A percentile compares a stretch with the other conserved stretches of the same genome.
These are phyloP conservation scores for Dendrolimus houi DNA, from an alignment of 2,888 invertebrate genomes.

Conservation along the genomic window DNA sequence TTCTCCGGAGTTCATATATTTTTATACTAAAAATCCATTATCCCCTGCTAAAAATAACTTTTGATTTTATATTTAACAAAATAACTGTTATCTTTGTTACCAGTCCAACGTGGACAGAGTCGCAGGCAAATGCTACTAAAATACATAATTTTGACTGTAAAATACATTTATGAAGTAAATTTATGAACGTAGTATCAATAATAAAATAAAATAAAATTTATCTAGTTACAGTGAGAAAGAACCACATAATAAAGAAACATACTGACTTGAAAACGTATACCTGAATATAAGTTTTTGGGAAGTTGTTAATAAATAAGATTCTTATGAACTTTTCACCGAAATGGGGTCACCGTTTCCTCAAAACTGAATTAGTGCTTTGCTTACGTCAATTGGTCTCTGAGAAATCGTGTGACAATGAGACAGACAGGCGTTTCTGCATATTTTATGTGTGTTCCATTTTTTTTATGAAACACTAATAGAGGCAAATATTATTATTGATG, in stretches of 20 bases:
- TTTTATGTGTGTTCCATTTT: not conserved
- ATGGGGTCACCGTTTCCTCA: not conserved
- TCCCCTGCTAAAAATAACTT: too few species aligned
- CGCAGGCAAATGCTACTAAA: too few species aligned
- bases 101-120: too few species aligned
- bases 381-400: not conserved
- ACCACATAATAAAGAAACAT: not conserved
- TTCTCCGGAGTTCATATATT: too few species aligned
- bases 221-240: too few species aligned
- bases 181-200: slow-evolving; percentile 18
- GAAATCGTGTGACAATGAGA: not conserved
- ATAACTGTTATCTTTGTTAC: too few species aligned
- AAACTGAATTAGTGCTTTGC: not conserved
- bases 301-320: not conserved
- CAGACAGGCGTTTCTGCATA: not conserved
- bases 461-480: too few species aligned
- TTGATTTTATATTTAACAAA: too few species aligned
- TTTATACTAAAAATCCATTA: too few species aligned
- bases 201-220: slow-evolving; percentile 4
- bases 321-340: not conserved
- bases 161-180: slow-evolving; percentile 2
- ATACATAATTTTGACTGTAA: too few species aligned
- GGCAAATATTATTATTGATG: too few species aligned
- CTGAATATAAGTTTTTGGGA: not conserved
- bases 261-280: not conserved